Evolutionary conservation across 37 sponge, comb jelly and placozoan genomes (phyloP).

Genomic region (Beroe forskalii): DNA sequence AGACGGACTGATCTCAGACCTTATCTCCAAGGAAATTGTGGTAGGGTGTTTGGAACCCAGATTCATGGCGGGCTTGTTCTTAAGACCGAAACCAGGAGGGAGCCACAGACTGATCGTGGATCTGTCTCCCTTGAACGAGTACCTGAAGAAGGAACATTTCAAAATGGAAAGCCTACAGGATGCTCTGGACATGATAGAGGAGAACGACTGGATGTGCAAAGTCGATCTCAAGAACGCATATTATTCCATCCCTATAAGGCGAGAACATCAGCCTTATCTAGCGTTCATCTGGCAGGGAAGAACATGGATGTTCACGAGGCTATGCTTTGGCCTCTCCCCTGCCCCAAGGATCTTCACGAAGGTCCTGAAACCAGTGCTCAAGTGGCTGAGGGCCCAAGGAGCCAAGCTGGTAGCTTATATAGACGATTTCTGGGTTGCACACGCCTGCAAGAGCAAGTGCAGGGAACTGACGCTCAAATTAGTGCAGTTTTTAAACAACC

Average conservation of each 20-base stretch:
- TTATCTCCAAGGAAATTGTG: neutral
- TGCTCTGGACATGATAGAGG: too few species aligned
- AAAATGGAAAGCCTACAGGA: neutral
- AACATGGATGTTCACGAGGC: neutral
- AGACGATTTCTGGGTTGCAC: too few species aligned
- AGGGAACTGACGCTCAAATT: too few species aligned
- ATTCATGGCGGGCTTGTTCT: neutral
- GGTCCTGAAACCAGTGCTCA: neutral
- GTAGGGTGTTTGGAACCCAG: neutral
- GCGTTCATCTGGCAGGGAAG: neutral
- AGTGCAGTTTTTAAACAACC: too few species aligned
- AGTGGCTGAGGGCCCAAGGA: too few species aligned
- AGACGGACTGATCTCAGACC: neutral
- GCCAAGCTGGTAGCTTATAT: too few species aligned
- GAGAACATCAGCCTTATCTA: neutral
- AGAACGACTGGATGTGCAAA: neutral
- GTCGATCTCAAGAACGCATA: too few species aligned
- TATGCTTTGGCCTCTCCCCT: neutral
- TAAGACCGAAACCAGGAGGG: neutral
- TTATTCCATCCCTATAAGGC: neutral
- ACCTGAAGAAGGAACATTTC: neutral
- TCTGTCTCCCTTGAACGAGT: neutral
- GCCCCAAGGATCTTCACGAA: neutral
- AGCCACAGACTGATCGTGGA: neutral
- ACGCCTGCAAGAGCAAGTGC: too few species aligned